Conservation (phyloP, 1,140 invertebrate genomes). For the Probaryconus sp. region DNA sequence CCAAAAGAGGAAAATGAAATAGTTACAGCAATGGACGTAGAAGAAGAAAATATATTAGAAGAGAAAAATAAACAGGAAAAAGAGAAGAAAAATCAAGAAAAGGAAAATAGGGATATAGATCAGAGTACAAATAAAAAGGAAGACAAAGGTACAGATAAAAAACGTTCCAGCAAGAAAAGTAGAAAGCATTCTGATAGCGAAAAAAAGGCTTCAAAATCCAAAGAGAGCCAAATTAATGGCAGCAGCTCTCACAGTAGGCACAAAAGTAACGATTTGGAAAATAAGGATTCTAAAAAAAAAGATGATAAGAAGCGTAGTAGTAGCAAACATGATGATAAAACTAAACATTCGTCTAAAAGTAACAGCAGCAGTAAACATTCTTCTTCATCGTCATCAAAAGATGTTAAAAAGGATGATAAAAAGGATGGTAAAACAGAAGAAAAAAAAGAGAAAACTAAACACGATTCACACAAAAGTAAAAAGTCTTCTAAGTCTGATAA, state of each 20-base stretch:
- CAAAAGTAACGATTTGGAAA: constrained; percentile 57
- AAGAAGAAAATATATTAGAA: constrained; percentile 3
- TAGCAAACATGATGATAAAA: constrained; percentile 44
- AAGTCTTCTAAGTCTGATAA: constrained; percentile 50
- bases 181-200: constrained; percentile 7
- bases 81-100: constrained; percentile 35
- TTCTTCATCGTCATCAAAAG: constrained; percentile 56
- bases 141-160: constrained; percentile 46
- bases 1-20: constrained; percentile 60
- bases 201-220: constrained; percentile 40
- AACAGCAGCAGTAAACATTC: constrained; percentile 37
- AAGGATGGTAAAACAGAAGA: constrained; percentile 6
- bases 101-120: constrained; percentile 43
- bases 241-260: constrained; percentile 36
- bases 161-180: constrained; percentile 23
- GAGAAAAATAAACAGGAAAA: constrained; percentile 13
- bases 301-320: constrained; percentile 57
- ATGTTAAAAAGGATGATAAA: constrained; percentile 59
- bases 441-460: constrained; percentile 60
- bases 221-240: constrained; percentile 29
- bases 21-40: constrained; percentile 4
- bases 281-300: constrained; percentile 40
- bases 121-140: constrained; percentile 39
- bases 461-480: constrained; percentile 62
- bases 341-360: constrained; percentile 43